A percentile compares a stretch with the other conserved stretches of the same genome.
These are phyloP conservation scores for Heliconius cydno DNA, from an alignment of 2,888 invertebrate species.

Conservation along the genomic window DNA sequence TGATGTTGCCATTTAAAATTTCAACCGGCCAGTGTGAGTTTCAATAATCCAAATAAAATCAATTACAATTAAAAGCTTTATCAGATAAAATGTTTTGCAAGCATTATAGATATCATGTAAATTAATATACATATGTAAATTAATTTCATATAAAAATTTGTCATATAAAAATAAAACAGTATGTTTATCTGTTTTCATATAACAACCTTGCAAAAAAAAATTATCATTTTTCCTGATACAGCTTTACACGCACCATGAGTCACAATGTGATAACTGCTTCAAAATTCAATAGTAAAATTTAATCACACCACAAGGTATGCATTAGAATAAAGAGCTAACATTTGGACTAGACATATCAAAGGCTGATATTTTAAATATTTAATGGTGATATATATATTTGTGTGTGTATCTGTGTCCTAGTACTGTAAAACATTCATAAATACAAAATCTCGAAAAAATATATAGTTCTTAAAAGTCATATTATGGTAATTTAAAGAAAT, in stretches of 20 bases:
- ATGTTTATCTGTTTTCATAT: background rate
- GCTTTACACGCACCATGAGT: conserved; percentile 28
- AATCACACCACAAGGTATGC: background rate
- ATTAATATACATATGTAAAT: background rate
- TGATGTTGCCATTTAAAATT: conserved; percentile 8
- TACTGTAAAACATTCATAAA: background rate
- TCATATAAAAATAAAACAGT: background rate
- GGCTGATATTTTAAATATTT: background rate
- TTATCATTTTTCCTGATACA: conserved; percentile 18
- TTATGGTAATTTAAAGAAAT: background rate
- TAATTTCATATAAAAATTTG: background rate
- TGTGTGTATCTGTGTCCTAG: background rate
- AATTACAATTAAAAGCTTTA: conserved; percentile 13
- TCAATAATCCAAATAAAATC: conserved; percentile 34
- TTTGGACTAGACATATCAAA: conserved; percentile 19
- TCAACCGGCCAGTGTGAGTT: conserved; percentile 20
- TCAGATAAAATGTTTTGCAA: conserved; percentile 15
- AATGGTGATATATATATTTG: background rate
- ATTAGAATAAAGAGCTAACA: background rate
- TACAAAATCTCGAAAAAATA: background rate
- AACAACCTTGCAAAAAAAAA: background rate
- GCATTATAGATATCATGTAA: conserved; percentile 4
- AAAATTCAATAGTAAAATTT: conserved; percentile 6
- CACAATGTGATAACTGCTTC: conserved; percentile 18
- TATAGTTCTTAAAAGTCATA: background rate